Percentiles rank a stretch among this genome's conserved stretches.
phyloP scores from a whole-genome alignment of 1,140 invertebrate species.

The Drosophila malerkotliana region DNA sequence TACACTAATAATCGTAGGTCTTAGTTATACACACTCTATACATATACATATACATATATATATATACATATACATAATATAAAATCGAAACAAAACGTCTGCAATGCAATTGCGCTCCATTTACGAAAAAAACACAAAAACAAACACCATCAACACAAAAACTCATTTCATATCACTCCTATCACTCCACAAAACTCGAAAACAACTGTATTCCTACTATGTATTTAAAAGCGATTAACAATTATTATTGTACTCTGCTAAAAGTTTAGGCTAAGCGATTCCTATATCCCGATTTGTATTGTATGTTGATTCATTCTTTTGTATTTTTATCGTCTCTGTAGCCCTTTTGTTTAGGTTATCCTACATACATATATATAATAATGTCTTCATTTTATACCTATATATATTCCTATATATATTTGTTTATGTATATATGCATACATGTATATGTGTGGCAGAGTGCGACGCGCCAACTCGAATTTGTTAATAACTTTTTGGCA shows the following conservation, averaged over 20 bases:
- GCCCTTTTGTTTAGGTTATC: slow-evolving; percentile 34
- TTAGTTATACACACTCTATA: slow-evolving; percentile 32
- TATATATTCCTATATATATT: not conserved
- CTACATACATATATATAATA: not conserved
- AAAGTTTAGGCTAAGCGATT: slow-evolving; percentile 25
- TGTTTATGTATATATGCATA: slow-evolving; percentile 5
- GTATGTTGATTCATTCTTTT: slow-evolving; percentile 36
- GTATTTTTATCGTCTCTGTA: slow-evolving; percentile 25
- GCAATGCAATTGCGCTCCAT: slow-evolving; percentile 46
- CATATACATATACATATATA: slow-evolving; percentile 27
- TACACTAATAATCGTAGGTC: slow-evolving; percentile 29
- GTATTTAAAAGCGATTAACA: slow-evolving; percentile 52
- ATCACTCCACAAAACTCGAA: slow-evolving; percentile 29
- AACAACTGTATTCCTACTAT: slow-evolving; percentile 76
- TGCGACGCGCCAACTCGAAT: not conserved
- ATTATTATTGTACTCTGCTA: slow-evolving; percentile 24
- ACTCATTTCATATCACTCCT: slow-evolving; percentile 73
- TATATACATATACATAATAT: slow-evolving; percentile 32
- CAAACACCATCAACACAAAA: not conserved
- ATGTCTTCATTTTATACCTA: no score
- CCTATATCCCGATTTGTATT: slow-evolving; percentile 39
- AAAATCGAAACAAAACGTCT: slow-evolving; percentile 26
- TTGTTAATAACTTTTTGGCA: not conserved
- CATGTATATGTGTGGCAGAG: not conserved
- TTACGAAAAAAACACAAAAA: slow-evolving; percentile 7